These are phyloP conservation scores for Leptarthrus brevirostris DNA, from an alignment of 2,888 invertebrate species.

Conservation along the genomic window DNA sequence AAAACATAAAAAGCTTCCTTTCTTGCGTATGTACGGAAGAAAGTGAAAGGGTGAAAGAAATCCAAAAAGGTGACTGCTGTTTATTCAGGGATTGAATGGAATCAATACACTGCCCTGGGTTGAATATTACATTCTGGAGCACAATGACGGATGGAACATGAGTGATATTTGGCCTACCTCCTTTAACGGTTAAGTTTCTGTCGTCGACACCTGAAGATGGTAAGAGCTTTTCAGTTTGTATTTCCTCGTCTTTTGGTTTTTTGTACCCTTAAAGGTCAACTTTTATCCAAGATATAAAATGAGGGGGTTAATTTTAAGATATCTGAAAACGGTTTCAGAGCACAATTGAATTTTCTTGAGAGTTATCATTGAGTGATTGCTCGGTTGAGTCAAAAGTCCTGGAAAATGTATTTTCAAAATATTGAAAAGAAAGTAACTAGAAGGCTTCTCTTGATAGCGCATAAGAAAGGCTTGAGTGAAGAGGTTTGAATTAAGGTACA, in stretches of 20 bases:
- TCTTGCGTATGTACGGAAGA: neutral
- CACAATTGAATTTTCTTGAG: conserved; percentile 32
- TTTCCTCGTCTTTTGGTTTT: conserved; percentile 18
- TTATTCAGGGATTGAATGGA: conserved; percentile 20
- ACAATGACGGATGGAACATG: neutral
- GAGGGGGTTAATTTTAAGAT: conserved; percentile 34
- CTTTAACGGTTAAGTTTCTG: conserved; percentile 23
- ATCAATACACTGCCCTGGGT: conserved; percentile 19
- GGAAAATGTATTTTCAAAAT: too few species aligned
- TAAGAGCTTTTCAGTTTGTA: neutral
- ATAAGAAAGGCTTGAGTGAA: too few species aligned
- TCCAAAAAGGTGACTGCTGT: neutral
- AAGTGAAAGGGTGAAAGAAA: neutral
- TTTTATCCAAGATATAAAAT: conserved; percentile 18
- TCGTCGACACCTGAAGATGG: conserved; percentile 15
- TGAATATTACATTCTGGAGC: conserved; percentile 4
- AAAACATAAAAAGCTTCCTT: conserved; percentile 13
- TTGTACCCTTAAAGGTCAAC: conserved; percentile 18
- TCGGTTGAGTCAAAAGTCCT: conserved; percentile 28
- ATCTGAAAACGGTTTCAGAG: conserved; percentile 18
- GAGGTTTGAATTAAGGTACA: too few species aligned
- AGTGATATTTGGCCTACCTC: conserved; percentile 20
- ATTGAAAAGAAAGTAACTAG: too few species aligned
- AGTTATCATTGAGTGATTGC: conserved; percentile 21
- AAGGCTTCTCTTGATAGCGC: too few species aligned